Evolutionary conservation across 2,797 vertebrate species (phyloP).

Genomic region (Cryptoblepharus egeriae): DNA sequence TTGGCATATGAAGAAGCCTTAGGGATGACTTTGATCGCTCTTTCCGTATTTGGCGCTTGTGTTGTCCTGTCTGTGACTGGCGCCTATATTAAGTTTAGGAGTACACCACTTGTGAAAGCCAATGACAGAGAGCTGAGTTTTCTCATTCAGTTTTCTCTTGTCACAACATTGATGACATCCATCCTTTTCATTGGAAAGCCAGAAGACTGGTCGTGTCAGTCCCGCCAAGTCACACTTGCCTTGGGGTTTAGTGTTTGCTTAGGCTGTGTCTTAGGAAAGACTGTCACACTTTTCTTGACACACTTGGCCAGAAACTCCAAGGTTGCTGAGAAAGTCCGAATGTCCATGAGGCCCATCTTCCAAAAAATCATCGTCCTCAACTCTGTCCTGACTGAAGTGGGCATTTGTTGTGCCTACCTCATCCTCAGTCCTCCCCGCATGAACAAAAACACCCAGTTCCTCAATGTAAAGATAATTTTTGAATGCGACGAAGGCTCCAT

Average conservation of each 20-base stretch:
- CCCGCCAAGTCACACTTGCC: slow-evolving; percentile 83
- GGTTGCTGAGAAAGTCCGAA: slow-evolving; percentile 72
- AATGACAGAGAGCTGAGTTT: slow-evolving; percentile 82
- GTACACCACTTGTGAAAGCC: slow-evolving; percentile 82
- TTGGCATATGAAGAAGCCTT: slow-evolving; percentile 84
- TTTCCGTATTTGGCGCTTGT: slow-evolving; percentile 82
- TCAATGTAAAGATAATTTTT: slow-evolving; percentile 88
- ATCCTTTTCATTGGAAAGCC: slow-evolving; percentile 85
- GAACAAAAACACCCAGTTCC: slow-evolving; percentile 84
- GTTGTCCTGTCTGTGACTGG: slow-evolving; percentile 76
- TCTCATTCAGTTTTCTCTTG: slow-evolving; percentile 81
- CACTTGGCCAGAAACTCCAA: slow-evolving; percentile 74
- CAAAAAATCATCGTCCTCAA: slow-evolving; percentile 78
- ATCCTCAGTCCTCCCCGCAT: slow-evolving; percentile 79
- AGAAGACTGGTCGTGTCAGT: slow-evolving; percentile 85
- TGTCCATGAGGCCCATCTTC: slow-evolving; percentile 73
- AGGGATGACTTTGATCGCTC: slow-evolving; percentile 84
- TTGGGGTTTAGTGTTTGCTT: slow-evolving; percentile 84
- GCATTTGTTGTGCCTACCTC: slow-evolving; percentile 82
- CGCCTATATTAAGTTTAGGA: slow-evolving; percentile 77
- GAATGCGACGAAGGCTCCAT: slow-evolving; percentile 86
- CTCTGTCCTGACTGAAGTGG: slow-evolving; percentile 77
- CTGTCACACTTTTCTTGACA: slow-evolving; percentile 82
- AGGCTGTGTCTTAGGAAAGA: slow-evolving; percentile 86
- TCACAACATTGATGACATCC: slow-evolving; percentile 84